Percentiles rank a stretch among this genome's conserved stretches.
phyloP scores from a whole-genome alignment of 2,888 invertebrate genomes.

The Clunio marinus region DNA sequence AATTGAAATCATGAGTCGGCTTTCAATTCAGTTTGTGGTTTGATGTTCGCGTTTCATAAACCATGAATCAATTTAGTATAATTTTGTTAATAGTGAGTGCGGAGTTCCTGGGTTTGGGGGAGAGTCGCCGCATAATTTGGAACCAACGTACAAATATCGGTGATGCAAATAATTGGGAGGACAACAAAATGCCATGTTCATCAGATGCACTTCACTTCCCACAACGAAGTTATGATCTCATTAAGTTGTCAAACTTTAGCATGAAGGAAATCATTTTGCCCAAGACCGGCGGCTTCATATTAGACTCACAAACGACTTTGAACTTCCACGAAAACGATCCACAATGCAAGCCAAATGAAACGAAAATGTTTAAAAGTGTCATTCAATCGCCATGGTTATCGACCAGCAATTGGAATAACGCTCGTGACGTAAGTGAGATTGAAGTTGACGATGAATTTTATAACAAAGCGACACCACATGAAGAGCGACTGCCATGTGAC shows the following conservation, averaged over 20 bases:
- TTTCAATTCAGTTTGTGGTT: conserved; percentile 25
- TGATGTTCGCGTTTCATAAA: no score
- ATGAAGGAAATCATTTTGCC: conserved; percentile 37
- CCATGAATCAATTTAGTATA: conserved; percentile 32
- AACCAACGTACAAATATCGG: conserved; percentile 40
- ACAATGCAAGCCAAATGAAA: conserved; percentile 10
- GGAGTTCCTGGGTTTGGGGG: conserved; percentile 13
- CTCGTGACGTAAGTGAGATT: background rate
- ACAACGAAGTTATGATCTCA: conserved; percentile 42
- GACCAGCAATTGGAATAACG: conserved; percentile 5
- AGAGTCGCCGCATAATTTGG: conserved; percentile 32
- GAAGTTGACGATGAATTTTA: background rate
- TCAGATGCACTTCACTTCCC: conserved; percentile 48
- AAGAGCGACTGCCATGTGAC: conserved; percentile 36
- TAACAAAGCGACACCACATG: conserved; percentile 32
- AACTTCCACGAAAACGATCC: conserved; percentile 9
- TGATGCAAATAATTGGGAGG: conserved; percentile 45
- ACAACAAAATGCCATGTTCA: conserved; percentile 45
- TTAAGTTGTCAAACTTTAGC: conserved; percentile 34
- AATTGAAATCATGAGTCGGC: conserved; percentile 14
- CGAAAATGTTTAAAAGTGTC: conserved; percentile 17
- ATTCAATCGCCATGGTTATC: conserved; percentile 15
- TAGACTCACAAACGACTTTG: conserved; percentile 17
- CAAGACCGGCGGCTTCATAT: conserved; percentile 29
- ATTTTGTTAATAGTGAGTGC: conserved; percentile 30